Evolutionary conservation across 2,888 invertebrate genomes (phyloP).

Genomic region (Acronicta aceris): DNA sequence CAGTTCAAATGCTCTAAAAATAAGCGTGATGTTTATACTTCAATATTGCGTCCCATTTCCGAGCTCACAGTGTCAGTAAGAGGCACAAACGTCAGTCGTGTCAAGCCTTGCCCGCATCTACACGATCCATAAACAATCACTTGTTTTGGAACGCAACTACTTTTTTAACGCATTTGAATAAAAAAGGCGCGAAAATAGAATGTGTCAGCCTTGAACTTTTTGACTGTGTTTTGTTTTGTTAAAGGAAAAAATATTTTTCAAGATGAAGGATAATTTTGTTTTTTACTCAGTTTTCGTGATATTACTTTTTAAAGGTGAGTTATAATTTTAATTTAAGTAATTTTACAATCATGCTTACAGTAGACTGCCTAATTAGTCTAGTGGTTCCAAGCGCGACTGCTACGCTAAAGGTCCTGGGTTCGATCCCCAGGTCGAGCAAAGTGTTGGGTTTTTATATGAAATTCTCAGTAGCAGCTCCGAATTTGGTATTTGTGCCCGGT

Average conservation of each 20-base stretch:
- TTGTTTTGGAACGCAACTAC: slow-evolving; percentile 63
- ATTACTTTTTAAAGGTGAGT: slow-evolving; percentile 63
- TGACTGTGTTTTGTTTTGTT: slow-evolving; percentile 60
- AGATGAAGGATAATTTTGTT: slow-evolving; percentile 47
- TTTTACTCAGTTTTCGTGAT: slow-evolving; percentile 53
- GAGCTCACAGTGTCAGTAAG: slow-evolving; percentile 68
- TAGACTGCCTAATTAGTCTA: too few relatives aligned
- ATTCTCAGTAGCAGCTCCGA: too few relatives aligned
- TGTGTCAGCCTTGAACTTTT: slow-evolving; percentile 68
- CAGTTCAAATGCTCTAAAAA: slow-evolving; percentile 73
- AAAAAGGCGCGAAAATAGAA: slow-evolving; percentile 70
- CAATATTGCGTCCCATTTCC: slow-evolving; percentile 69
- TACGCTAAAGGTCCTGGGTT: too few relatives aligned
- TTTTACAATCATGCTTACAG: background rate
- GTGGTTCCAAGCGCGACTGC: too few relatives aligned
- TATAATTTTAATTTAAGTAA: slow-evolving; percentile 10
- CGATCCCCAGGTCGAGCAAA: too few relatives aligned
- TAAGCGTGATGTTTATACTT: slow-evolving; percentile 77
- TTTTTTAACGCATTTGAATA: slow-evolving; percentile 67
- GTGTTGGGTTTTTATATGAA: too few relatives aligned
- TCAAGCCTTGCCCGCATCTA: slow-evolving; percentile 63
- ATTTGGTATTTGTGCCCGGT: too few relatives aligned
- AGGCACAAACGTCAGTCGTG: slow-evolving; percentile 70
- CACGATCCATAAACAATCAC: slow-evolving; percentile 67
- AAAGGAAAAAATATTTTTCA: slow-evolving; percentile 33